Percentiles rank a stretch among this genome's conserved stretches.
phyloP scores from a whole-genome alignment of 2,113 vertebrate species.

The Pseudopodoces humilis region DNA sequence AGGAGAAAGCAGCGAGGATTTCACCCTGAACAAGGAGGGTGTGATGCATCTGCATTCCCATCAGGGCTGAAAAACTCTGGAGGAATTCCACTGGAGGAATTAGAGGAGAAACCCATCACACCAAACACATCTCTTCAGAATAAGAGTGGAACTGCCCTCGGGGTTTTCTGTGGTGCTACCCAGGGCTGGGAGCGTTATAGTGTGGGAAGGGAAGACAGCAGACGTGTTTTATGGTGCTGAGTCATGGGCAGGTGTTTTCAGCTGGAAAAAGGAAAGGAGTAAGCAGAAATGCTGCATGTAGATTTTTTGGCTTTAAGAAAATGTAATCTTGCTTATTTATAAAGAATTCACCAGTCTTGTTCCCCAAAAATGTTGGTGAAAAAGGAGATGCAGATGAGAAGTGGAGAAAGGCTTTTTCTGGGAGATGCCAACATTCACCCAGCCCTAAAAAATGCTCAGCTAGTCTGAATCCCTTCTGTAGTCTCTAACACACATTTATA shows the following conservation, averaged over 20 bases:
- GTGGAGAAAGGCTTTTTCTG: not conserved
- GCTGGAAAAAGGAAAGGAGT: not conserved
- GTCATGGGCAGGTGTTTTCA: not conserved
- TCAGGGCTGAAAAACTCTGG: not conserved
- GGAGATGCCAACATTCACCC: not conserved
- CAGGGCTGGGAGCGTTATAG: not conserved
- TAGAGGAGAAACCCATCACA: not conserved
- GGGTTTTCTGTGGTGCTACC: not conserved
- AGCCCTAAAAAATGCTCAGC: not conserved
- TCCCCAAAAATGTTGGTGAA: not conserved
- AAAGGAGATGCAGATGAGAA: not conserved
- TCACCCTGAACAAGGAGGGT: not conserved
- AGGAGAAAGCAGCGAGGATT: conserved; percentile 22
- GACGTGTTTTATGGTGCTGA: not conserved
- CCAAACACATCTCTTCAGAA: not conserved
- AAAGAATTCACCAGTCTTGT: not conserved
- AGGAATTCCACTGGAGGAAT: conserved; percentile 7
- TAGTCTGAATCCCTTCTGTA: not conserved
- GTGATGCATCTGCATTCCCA: not conserved
- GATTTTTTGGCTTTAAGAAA: not conserved
- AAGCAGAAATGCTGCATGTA: not conserved
- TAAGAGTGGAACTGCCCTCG: not conserved
- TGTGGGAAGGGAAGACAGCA: not conserved
- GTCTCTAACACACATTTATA: not conserved
- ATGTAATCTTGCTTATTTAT: accelerated